Evolutionary conservation across 2,797 vertebrate genomes (phyloP).

Genomic region (Pangasius mekongensis): DNA sequence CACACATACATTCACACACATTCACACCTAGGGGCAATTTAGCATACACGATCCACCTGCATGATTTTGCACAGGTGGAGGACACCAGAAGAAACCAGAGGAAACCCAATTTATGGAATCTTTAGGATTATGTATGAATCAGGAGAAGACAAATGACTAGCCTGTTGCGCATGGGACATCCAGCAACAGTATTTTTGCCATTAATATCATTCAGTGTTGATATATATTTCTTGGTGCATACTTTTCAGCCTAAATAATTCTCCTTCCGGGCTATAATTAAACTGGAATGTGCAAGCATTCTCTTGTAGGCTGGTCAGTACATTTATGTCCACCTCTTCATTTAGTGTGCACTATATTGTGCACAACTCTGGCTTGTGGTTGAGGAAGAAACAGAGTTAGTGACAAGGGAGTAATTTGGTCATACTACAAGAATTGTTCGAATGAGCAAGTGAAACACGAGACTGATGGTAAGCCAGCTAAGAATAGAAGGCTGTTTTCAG

Average conservation of each 20-base stretch:
- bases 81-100: no score
- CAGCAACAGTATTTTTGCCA: not conserved
- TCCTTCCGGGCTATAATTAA: not conserved
- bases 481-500: constrained; percentile 48
- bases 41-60: not conserved
- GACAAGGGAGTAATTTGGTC: constrained; percentile 36
- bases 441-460: constrained; percentile 45
- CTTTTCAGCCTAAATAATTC: not conserved
- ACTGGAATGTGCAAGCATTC: not conserved
- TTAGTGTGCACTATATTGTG: not conserved
- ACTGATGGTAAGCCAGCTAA: constrained; percentile 50
- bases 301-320: not conserved
- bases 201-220: not conserved
- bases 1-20: not conserved
- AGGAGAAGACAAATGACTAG: no score
- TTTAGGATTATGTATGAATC: not conserved
- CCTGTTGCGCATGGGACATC: no score
- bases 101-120: no score
- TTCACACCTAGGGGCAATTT: not conserved
- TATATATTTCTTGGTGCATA: not conserved
- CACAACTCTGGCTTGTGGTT: not conserved
- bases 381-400: constrained; percentile 27
- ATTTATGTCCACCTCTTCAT: not conserved
- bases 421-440: constrained; percentile 47
- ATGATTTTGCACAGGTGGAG: not conserved